phyloP scores from a whole-genome alignment of 1,140 invertebrate genomes.

The Mya arenaria region DNA sequence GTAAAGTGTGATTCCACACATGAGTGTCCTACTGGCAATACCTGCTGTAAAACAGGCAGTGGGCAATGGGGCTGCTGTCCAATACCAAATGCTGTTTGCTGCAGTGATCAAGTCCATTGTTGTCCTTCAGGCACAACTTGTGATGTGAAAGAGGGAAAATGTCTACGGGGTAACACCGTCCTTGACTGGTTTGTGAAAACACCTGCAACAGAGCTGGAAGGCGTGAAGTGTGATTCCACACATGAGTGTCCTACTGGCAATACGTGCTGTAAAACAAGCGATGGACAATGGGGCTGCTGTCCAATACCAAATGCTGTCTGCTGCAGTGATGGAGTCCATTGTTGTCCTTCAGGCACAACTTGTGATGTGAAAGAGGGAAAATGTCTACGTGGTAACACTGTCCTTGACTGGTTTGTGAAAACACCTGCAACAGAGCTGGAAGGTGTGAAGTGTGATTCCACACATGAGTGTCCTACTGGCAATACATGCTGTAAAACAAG shows the following conservation, averaged over 20 bases:
- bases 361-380: conserved; percentile 59
- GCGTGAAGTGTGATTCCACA: conserved; percentile 63
- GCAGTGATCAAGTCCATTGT: conserved; percentile 74
- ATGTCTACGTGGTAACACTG: conserved; percentile 52
- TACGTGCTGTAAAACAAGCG: conserved; percentile 78
- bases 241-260: conserved; percentile 73
- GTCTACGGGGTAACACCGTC: conserved; percentile 20
- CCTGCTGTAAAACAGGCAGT: conserved; percentile 76
- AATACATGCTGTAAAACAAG: conserved; percentile 78
- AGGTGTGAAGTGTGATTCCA: conserved; percentile 7
- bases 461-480: conserved; percentile 72
- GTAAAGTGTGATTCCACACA: conserved; percentile 64
- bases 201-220: conserved; percentile 12
- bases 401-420: conserved; percentile 49
- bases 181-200: conserved; percentile 57
- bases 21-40: conserved; percentile 76
- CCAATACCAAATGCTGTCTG: conserved; percentile 62
- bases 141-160: conserved; percentile 61
- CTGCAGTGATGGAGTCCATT: conserved; percentile 64
- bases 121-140: conserved; percentile 73
- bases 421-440: conserved; percentile 28
- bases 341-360: conserved; percentile 61
- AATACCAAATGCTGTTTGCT: conserved; percentile 69
- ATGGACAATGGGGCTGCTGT: conserved; percentile 77
- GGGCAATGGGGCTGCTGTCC: conserved; percentile 77